A percentile compares a stretch with the other conserved stretches of the same genome.
phyloP scores from a whole-genome alignment of 2,888 invertebrate genomes.

The Pseudoips prasinana region DNA sequence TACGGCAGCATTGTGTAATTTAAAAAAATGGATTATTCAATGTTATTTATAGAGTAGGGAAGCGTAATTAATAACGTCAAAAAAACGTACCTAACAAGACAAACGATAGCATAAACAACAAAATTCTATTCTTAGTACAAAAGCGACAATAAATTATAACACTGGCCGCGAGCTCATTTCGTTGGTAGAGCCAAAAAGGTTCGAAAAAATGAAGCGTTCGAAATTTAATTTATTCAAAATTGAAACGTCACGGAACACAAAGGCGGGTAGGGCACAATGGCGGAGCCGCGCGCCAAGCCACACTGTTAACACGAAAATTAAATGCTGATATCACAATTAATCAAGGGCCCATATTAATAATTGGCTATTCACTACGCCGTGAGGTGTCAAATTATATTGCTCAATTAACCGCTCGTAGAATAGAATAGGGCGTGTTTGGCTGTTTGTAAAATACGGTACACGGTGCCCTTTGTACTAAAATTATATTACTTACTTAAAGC shows the following conservation, averaged over 20 bases:
- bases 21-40: constrained; percentile 5
- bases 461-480: constrained; percentile 32
- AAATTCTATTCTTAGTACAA: constrained; percentile 61
- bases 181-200: constrained; percentile 56
- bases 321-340: constrained; percentile 83
- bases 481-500: constrained; percentile 4
- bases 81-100: constrained; percentile 29
- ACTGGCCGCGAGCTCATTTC: constrained; percentile 71
- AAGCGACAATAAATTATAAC: constrained; percentile 74
- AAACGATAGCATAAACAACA: constrained; percentile 52
- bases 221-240: constrained; percentile 83
- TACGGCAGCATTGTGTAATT: constrained; percentile 3
- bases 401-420: constrained; percentile 76
- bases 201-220: constrained; percentile 78
- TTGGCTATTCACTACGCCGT: constrained; percentile 78
- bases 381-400: constrained; percentile 82
- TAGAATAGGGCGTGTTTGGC: constrained; percentile 71
- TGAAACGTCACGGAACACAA: constrained; percentile 80
- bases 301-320: constrained; percentile 81
- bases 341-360: constrained; percentile 80
- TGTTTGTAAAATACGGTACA: constrained; percentile 56
- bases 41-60: constrained; percentile 6
- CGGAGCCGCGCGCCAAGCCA: constrained; percentile 47
- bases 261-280: constrained; percentile 72
- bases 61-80: constrained; percentile 33